Conservation (phyloP, 1,140 invertebrate species). For the Euwallacea fornicatus region DNA sequence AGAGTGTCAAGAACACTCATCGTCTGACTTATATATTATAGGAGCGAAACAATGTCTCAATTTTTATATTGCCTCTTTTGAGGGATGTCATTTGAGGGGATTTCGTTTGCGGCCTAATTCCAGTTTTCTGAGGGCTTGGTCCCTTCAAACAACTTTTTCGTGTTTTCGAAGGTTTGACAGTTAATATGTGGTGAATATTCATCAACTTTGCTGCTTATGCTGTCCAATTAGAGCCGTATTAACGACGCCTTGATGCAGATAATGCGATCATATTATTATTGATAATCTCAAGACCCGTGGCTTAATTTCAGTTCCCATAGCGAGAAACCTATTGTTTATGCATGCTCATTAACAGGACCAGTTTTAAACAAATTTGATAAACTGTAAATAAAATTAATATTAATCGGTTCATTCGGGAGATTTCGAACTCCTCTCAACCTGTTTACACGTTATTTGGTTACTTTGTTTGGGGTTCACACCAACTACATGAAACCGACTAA, state of each 20-base stretch:
- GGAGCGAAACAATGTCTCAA: constrained; percentile 28
- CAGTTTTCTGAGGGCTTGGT: no score
- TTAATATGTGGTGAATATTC: no score
- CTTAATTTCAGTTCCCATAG: no score
- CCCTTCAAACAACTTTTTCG: neutral
- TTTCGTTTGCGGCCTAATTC: no score
- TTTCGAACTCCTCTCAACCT: neutral
- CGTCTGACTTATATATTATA: constrained; percentile 27
- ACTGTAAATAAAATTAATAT: constrained; percentile 33
- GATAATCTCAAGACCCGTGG: no score
- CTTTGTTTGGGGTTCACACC: neutral
- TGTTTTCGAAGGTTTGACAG: no score
- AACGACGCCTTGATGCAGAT: no score
- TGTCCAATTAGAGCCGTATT: no score
- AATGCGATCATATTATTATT: no score
- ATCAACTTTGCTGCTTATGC: no score
- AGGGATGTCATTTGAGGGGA: constrained; percentile 8
- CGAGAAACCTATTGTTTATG: no score
- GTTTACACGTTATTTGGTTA: neutral
- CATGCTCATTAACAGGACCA: constrained; percentile 23
- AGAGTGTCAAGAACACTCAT: constrained; percentile 48
- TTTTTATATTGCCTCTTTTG: constrained; percentile 22
- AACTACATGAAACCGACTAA: no score
- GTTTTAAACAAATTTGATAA: constrained; percentile 34
- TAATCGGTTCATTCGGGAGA: constrained; percentile 28